These are phyloP conservation scores for Sebastes variabilis DNA, from an alignment of 2,797 vertebrate species.

Conservation along the genomic window DNA sequence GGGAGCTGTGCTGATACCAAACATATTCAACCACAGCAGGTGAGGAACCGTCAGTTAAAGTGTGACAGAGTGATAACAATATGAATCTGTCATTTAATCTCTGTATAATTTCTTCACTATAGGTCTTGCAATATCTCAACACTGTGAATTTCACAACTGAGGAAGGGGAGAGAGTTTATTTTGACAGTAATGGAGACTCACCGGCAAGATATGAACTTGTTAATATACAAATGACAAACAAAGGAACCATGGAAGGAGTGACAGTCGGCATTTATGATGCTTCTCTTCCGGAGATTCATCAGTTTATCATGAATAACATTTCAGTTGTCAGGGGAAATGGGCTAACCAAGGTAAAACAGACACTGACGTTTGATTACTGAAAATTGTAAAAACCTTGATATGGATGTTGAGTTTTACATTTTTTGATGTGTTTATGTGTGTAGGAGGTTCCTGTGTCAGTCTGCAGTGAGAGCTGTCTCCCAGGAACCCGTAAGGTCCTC, in stretches of 20 bases:
- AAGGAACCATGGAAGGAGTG: constrained; percentile 64
- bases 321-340: constrained; percentile 73
- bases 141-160: constrained; percentile 79
- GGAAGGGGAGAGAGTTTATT: constrained; percentile 78
- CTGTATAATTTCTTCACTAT: background rate
- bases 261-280: constrained; percentile 82
- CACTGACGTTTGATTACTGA: background rate
- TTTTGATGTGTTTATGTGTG: constrained; percentile 14
- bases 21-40: constrained; percentile 85
- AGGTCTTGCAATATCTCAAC: constrained; percentile 80
- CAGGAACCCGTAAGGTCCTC: constrained; percentile 76
- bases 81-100: background rate
- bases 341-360: constrained; percentile 56
- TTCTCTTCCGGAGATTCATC: constrained; percentile 69
- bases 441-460: constrained; percentile 72
- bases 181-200: constrained; percentile 83
- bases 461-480: constrained; percentile 77
- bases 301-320: constrained; percentile 75
- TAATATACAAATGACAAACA: constrained; percentile 78
- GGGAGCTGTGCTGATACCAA: constrained; percentile 63
- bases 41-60: constrained; percentile 48
- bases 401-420: background rate
- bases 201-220: constrained; percentile 85
- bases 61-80: background rate
- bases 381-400: background rate